phyloP scores from a whole-genome alignment of 2,888 invertebrate genomes.

The Mellilla xanthometata region DNA sequence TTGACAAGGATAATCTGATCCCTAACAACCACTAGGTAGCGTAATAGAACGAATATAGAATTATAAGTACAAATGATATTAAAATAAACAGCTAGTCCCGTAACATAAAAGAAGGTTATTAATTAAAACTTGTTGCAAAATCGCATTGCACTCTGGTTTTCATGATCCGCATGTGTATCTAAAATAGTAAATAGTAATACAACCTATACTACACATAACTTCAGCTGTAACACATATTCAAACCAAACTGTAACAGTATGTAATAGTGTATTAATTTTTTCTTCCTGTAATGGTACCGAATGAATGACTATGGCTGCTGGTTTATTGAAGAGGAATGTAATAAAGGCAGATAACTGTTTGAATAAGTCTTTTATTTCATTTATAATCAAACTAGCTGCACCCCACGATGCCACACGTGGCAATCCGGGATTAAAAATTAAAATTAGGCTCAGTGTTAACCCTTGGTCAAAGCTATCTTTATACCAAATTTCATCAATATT shows the following conservation, averaged over 20 bases:
- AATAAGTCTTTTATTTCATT: conserved; percentile 67
- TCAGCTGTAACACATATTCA: conserved; percentile 81
- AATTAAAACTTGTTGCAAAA: conserved; percentile 52
- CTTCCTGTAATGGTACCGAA: conserved; percentile 81
- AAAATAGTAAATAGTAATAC: conserved; percentile 75
- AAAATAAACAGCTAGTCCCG: conserved; percentile 78
- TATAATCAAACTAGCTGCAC: too few species aligned
- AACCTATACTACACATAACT: conserved; percentile 77
- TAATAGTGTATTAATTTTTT: conserved; percentile 80
- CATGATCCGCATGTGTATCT: conserved; percentile 76
- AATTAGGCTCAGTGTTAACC: too few species aligned
- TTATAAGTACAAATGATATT: conserved; percentile 79
- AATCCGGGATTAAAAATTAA: too few species aligned
- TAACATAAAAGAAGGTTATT: conserved; percentile 49
- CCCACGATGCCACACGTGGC: too few species aligned
- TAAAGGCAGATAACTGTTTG: conserved; percentile 83
- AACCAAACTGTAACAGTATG: conserved; percentile 80
- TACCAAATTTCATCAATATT: too few species aligned
- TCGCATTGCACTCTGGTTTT: conserved; percentile 80
- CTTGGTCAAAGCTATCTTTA: too few species aligned
- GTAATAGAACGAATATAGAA: conserved; percentile 75
- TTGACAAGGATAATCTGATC: conserved; percentile 64
- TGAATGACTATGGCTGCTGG: conserved; percentile 81
- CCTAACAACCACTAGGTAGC: conserved; percentile 68
- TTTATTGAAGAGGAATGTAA: conserved; percentile 72